These are phyloP conservation scores for Piezodorus guildinii DNA, from an alignment of 1,140 invertebrate genomes.

Conservation along the genomic window DNA sequence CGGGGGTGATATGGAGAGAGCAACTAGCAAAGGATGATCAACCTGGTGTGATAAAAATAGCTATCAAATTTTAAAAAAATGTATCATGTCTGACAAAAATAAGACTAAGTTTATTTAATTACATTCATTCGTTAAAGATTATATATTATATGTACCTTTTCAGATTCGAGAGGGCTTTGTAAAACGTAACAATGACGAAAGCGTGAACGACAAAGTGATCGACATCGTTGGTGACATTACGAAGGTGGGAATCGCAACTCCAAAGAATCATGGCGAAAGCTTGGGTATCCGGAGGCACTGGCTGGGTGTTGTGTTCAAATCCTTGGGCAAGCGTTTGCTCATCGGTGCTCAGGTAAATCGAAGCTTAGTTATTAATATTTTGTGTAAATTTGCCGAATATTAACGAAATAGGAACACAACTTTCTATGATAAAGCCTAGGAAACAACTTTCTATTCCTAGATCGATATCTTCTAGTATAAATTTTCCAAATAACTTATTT, in stretches of 20 bases:
- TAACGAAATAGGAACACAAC: neutral
- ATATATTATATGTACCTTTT: too few species aligned
- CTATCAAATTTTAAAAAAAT: too few species aligned
- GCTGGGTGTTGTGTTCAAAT: neutral
- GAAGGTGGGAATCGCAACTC: neutral
- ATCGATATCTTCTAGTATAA: too few species aligned
- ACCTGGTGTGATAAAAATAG: too few species aligned
- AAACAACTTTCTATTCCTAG: too few species aligned
- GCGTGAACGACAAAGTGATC: neutral
- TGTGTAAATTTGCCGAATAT: neutral
- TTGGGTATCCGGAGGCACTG: neutral
- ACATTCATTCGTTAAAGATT: too few species aligned
- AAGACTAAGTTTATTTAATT: too few species aligned
- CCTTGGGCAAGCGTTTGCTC: neutral
- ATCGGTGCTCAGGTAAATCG: neutral
- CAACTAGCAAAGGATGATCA: too few species aligned
- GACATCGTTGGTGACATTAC: neutral
- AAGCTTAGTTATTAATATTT: neutral
- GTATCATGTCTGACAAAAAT: too few species aligned
- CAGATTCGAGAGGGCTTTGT: conserved; percentile 1
- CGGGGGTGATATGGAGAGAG: too few species aligned
- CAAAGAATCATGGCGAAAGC: neutral
- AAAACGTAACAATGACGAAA: neutral
- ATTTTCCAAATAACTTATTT: too few species aligned
- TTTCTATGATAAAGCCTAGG: neutral